Evolutionary conservation across 2,888 invertebrate genomes (phyloP).

Genomic region (Limnephilus lunatus): DNA sequence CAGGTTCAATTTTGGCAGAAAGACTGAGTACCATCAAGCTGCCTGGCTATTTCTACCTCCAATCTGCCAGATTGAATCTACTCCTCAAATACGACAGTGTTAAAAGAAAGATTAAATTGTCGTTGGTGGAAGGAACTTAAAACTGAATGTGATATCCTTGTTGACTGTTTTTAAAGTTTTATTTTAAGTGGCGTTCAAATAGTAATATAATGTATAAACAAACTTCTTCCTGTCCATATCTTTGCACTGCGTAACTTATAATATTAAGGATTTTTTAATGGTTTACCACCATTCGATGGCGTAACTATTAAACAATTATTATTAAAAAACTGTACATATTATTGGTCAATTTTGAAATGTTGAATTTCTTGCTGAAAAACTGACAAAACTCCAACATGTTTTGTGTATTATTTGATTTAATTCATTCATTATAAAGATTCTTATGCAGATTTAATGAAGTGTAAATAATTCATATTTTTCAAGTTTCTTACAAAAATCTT

Average conservation of each 20-base stretch:
- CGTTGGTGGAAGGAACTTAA: constrained; percentile 17
- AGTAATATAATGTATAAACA: constrained; percentile 11
- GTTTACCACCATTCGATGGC: not conserved
- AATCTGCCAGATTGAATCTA: not conserved
- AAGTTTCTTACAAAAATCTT: not conserved
- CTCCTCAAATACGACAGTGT: not conserved
- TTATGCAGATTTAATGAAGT: not conserved
- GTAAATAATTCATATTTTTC: not conserved
- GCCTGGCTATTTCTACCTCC: not conserved
- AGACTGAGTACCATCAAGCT: not conserved
- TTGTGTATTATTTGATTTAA: not conserved
- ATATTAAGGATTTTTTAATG: not conserved
- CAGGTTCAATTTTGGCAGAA: not conserved
- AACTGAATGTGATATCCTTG: constrained; percentile 40
- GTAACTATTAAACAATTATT: not conserved
- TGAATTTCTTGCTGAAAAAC: not conserved
- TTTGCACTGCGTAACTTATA: not conserved
- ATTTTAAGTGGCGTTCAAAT: constrained; percentile 9
- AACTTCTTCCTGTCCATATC: constrained; percentile 18
- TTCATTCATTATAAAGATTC: not conserved
- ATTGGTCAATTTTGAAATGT: not conserved
- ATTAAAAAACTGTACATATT: not conserved
- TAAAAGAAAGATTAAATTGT: not conserved
- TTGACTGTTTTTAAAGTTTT: constrained; percentile 42
- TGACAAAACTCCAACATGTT: not conserved